Conservation (phyloP, 2,113 vertebrate species). For the Scytalopus superciliaris region DNA sequence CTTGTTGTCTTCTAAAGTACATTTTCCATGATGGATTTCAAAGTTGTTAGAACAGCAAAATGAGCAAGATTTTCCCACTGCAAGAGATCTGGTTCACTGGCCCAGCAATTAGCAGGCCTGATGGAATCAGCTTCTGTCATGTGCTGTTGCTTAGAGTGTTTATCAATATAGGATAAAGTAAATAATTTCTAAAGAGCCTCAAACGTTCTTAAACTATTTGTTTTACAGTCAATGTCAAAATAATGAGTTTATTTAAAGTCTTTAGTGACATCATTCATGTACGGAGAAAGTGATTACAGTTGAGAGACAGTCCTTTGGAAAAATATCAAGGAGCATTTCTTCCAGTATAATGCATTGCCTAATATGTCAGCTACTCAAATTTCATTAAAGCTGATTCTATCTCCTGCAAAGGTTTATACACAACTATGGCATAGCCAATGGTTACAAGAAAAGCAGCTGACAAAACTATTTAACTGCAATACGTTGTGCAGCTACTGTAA, state of each 20-base stretch:
- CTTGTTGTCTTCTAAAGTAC: not conserved
- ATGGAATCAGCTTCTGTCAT: not conserved
- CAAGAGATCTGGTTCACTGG: not conserved
- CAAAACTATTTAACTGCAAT: constrained; percentile 54
- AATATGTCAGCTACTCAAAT: constrained; percentile 61
- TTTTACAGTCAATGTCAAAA: constrained; percentile 27
- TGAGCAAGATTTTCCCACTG: not conserved
- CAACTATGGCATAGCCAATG: constrained; percentile 35
- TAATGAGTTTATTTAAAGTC: constrained; percentile 26
- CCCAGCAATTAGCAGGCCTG: not conserved
- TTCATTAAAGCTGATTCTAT: constrained; percentile 48
- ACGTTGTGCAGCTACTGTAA: constrained; percentile 45
- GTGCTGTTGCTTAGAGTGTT: not conserved
- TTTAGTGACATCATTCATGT: constrained; percentile 15
- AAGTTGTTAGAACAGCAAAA: constrained; percentile 4
- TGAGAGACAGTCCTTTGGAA: constrained; percentile 32
- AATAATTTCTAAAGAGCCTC: not conserved
- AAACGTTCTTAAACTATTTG: not conserved
- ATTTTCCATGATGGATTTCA: not conserved
- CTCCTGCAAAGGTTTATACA: constrained; percentile 44
- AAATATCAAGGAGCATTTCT: constrained; percentile 60
- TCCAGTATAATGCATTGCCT: constrained; percentile 27
- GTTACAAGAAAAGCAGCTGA: constrained; percentile 62
- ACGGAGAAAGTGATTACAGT: not conserved
- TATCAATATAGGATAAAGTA: not conserved